Evolutionary conservation across 2,888 invertebrate genomes (phyloP), one percentile per base, ranked within the genome.

Genomic region (Mimumesa dahlbomi): DNA sequence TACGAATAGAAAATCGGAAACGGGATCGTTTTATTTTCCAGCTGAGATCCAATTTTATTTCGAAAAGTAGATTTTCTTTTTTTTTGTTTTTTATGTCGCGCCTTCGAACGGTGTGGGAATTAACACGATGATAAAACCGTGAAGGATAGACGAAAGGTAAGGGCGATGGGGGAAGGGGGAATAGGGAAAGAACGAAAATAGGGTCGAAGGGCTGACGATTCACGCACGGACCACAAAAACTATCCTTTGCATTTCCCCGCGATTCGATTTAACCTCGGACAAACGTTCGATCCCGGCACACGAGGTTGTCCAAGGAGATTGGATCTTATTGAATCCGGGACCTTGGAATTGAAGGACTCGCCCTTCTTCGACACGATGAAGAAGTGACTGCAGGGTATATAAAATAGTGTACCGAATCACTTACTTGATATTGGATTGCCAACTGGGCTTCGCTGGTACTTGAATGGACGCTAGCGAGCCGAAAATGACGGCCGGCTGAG

Each of bases 261-360:
- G 65, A 79, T 76, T 82, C 81, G 64, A 79, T 82, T 82, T 74
- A 64, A 74, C 63, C 66, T 25, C 46, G 46, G 45, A 61, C 64
- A 74, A 72, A 71, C 67, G 63, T 31, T 62, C 78, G 54, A 42
- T 54, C 43, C 62, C 11, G 40, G 50, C 49, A 31, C 46, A 45
- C 49, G 54, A 67, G 65, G 63, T 78, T 73, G 73, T 76, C 75
- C 67, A 42, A 67, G 70, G 50, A 79, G 77, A 82, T 82, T 83
- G 82, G 78, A 82, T 82, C 77, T 69, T 66, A 77, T 78, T 74
- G 80, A 71, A 74, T 61, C 53, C 29, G 34, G 46, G 69, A 62
- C 67, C 78, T 71, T 74, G 58, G 65, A 49, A 57, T 48, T 38
- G 70, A 63, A 70, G 63, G 74, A 31, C 31, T 29, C 0, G 13